Base-by-base conservation (phyloP, 1,140 invertebrate species). In the Drusus annulatus region DNA sequence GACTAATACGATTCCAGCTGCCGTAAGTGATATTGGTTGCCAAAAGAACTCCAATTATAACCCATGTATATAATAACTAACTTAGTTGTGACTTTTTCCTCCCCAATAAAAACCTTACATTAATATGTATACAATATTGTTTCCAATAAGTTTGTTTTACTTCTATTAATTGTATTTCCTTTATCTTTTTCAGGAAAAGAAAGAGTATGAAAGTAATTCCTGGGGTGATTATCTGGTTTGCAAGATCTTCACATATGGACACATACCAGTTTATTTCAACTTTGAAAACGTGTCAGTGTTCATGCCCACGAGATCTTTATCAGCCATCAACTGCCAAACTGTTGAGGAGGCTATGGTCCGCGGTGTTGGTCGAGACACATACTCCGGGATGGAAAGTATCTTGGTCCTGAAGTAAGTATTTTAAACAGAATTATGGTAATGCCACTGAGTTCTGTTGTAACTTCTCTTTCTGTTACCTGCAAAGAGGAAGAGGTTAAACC, bases 301-400 rank as follows among this genome's bases (percentile, higher is more conserved):
- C 52, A 76, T 83, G 76, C 92, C 92, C 7, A 90, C 90, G 45
- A 84, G 81, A 52, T 91, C 91, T 7, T 87, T 93, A 79, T 90
- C 89, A 63, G 90, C 91, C 45, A 87, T 92, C 77, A 90, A 89
- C 45, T 90, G 89, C 45, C 85, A 90, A 85, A 90, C 90, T 88
- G 86, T 78, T 51, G 50, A 78, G 36, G 16, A 81, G 52, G 82
- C 80, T 28, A 65, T 77, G 21, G 21, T 50, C 19, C 50, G 50
- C 6, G 28, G 50, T 5, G 51, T 74, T 1, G 1, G n/a, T 23
- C n/a, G 23, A 56, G 17, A 69, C 16, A 36, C 16, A 1, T 25
- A 69, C 15, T 25, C 28, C 3, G 69, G 50, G 4, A 23, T 74
- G 51, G 69, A 74, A 28, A 56, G 25, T n/a, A 56, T 74, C 17